Evolutionary conservation across 2,888 invertebrate genomes (phyloP).

Genomic region (Diabrotica balteata): DNA sequence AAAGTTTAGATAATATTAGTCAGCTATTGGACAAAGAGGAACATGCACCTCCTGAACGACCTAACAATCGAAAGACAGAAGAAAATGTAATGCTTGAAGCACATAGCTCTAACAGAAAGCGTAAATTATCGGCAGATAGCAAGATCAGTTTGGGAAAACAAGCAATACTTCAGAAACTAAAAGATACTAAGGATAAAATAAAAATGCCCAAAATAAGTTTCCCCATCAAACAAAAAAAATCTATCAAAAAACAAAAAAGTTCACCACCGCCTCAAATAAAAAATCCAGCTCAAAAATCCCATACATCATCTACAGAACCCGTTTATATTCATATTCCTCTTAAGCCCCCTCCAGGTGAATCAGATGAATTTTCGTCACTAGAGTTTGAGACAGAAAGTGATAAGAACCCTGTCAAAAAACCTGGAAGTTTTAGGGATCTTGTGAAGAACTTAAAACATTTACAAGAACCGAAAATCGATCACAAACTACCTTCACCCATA

Average conservation of each 20-base stretch:
- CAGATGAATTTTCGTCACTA: constrained; percentile 56
- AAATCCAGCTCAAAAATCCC: constrained; percentile 37
- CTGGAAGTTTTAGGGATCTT: constrained; percentile 29
- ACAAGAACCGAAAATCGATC: constrained; percentile 18
- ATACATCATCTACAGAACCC: constrained; percentile 45
- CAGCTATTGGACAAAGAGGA: constrained; percentile 59
- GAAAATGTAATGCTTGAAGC: constrained; percentile 17
- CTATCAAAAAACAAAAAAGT: constrained; percentile 43
- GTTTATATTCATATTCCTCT: constrained; percentile 59
- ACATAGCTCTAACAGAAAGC: constrained; percentile 42
- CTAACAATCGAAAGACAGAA: constrained; percentile 21
- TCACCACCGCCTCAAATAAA: constrained; percentile 42
- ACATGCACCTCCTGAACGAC: constrained; percentile 35
- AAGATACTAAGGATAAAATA: constrained; percentile 53
- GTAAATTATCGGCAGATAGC: constrained; percentile 50
- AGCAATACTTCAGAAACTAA: constrained; percentile 48
- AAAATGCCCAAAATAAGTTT: constrained; percentile 49
- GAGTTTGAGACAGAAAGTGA: constrained; percentile 49
- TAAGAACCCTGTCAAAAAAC: constrained; percentile 22
- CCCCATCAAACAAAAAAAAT: constrained; percentile 46
- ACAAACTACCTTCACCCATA: constrained; percentile 13
- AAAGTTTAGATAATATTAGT: constrained; percentile 58
- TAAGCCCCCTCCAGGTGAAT: constrained; percentile 56
- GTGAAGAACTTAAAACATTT: constrained; percentile 31
- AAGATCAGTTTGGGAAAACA: constrained; percentile 48